Evolutionary conservation across 2,797 vertebrate genomes (phyloP), one percentile per base, ranked within the genome.

Genomic region (Sphenodon punctatus): DNA sequence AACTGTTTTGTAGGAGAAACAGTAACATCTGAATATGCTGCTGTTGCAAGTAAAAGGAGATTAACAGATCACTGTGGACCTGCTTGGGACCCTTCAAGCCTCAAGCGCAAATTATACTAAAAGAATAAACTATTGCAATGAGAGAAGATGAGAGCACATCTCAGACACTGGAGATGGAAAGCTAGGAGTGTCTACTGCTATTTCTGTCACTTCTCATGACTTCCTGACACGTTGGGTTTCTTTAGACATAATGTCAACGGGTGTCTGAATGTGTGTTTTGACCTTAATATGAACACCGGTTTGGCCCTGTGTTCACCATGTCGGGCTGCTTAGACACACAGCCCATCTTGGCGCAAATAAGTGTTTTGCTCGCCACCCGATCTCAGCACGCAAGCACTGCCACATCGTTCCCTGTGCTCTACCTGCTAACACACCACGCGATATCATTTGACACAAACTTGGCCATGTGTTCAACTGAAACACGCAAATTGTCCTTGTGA

Each of bases 41-140:
- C 51, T 84, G 69, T 46, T 88, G 63, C 83, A 91, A 91, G 86
- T 23, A 39, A 86, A 73, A 87, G 64, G 19, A 91, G 89, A 88
- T 82, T 78, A 85, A 83, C 75, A 85, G 86, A 68, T 85, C 76
- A 75, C 45, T 56, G 76, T 73, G 84, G 49, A 82, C 59, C 7
- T 73, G 46, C 14, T 80, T 64, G 34, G 60, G 34, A 86, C 86
- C 49, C 51, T 87, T 88, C 1, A 74, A 92, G 86, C 74, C 74
- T 82, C 56, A 71, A 79, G 56, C 46, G 87, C 63, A 89, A 65
- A 87, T 79, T 59, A 73, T 58, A 27, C 30, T 67, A 84, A 72
- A 60, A 36, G 64, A 70, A 90, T 78, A 51, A 78, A 68, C 56
- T 75, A 72, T 71, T 81, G 59, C 42, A 61, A 39, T 78, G 86